These are phyloP conservation scores for Brachyptera putata DNA, from an alignment of 2,888 invertebrate genomes.

Conservation along the genomic window DNA sequence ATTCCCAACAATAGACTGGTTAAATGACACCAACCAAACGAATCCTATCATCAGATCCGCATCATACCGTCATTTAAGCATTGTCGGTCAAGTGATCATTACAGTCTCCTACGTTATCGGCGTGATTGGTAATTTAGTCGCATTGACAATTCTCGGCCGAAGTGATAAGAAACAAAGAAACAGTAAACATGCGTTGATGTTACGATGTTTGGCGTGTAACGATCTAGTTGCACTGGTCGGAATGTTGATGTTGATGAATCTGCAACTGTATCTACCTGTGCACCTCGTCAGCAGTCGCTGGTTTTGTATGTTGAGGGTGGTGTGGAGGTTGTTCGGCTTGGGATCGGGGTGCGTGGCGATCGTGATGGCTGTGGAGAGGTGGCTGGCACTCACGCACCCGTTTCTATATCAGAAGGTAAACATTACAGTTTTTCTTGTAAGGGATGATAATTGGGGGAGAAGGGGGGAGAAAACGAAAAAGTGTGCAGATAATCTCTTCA, in stretches of 20 bases:
- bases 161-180: constrained; percentile 64
- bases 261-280: constrained; percentile 48
- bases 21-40: background rate
- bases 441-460: background rate
- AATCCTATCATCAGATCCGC: no score
- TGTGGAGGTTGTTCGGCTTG: constrained; percentile 77
- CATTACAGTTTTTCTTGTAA: background rate
- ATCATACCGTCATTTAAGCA: constrained; percentile 36
- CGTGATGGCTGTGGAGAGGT: constrained; percentile 84
- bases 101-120: constrained; percentile 61
- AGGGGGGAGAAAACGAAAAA: no score
- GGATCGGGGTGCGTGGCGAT: constrained; percentile 85
- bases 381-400: constrained; percentile 79
- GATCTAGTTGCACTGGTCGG: constrained; percentile 76
- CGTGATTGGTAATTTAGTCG: constrained; percentile 70
- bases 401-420: constrained; percentile 84
- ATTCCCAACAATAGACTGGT: background rate
- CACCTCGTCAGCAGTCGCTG: constrained; percentile 40
- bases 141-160: constrained; percentile 66
- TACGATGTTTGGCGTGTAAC: constrained; percentile 71
- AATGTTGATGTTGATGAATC: constrained; percentile 66
- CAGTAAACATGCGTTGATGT: constrained; percentile 73
- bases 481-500: no score
- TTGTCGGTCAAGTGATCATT: constrained; percentile 44
- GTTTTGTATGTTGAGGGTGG: constrained; percentile 64